Evolutionary conservation across 2,888 invertebrate species (phyloP).

Genomic region (Coleophora deauratella): DNA sequence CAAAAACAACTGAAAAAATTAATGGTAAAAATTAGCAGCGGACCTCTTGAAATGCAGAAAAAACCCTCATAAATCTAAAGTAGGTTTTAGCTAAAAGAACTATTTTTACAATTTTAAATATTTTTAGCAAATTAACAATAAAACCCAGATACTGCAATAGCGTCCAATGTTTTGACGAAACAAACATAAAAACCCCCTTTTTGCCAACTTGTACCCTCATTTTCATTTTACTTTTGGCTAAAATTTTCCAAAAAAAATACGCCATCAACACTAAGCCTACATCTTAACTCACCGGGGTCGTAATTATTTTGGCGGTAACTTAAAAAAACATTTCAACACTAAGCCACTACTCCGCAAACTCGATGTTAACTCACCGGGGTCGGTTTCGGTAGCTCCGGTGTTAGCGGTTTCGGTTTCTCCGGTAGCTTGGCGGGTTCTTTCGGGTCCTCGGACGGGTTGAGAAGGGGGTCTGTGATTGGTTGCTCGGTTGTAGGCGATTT

Average conservation of each 20-base stretch:
- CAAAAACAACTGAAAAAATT: constrained; percentile 4
- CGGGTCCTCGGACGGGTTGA: neutral
- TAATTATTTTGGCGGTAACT: neutral
- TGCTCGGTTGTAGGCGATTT: constrained; percentile 30
- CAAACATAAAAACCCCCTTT: too few species aligned
- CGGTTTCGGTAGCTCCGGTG: constrained; percentile 50
- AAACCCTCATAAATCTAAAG: too few species aligned
- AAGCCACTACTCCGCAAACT: constrained; percentile 18
- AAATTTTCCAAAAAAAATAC: too few species aligned
- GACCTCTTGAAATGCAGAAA: constrained; percentile 4
- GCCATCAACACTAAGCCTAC: too few species aligned
- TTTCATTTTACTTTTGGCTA: too few species aligned
- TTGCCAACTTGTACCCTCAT: too few species aligned
- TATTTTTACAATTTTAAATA: too few species aligned
- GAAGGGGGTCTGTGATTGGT: constrained; percentile 28
- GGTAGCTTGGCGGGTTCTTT: neutral
- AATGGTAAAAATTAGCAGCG: neutral
- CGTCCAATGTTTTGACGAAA: too few species aligned
- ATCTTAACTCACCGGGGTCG: too few species aligned
- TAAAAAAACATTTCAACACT: neutral
- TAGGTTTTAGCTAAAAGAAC: too few species aligned
- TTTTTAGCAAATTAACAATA: too few species aligned
- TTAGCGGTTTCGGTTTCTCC: constrained; percentile 10
- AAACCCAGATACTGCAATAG: too few species aligned
- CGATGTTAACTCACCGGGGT: constrained; percentile 44